Percentiles rank a stretch among this genome's conserved stretches.
phyloP scores from a whole-genome alignment of 1,140 invertebrate species.

The Xylocopa sonorina region DNA sequence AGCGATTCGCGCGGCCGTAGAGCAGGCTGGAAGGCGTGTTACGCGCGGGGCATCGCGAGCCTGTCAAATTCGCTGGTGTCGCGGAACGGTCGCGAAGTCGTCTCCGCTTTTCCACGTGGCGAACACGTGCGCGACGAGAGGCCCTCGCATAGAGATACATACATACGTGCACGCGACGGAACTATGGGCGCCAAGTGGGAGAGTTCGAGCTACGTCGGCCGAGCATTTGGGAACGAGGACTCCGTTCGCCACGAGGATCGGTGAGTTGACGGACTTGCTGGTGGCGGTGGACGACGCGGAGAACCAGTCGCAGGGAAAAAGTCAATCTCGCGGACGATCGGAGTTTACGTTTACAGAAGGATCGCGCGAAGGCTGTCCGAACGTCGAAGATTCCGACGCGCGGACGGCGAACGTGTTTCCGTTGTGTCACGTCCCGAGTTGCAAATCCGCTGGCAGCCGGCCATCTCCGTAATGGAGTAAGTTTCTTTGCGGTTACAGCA shows the following conservation, averaged over 20 bases:
- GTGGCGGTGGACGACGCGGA: too few species aligned
- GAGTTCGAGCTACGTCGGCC: slow-evolving; percentile 13
- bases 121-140: slow-evolving; percentile 56
- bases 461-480: slow-evolving; percentile 54
- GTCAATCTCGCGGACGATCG: too few species aligned
- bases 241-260: slow-evolving; percentile 4
- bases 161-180: not conserved
- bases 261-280: slow-evolving; percentile 42
- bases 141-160: too few species aligned
- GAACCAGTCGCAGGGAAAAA: too few species aligned
- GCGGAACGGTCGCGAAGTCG: not conserved
- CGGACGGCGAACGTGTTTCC: not conserved
- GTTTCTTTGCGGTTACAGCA: slow-evolving; percentile 39
- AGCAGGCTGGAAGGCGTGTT: slow-evolving; percentile 6
- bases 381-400: not conserved
- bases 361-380: not conserved
- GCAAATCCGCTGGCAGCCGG: slow-evolving; percentile 46
- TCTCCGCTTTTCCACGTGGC: slow-evolving; percentile 53
- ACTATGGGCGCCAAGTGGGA: slow-evolving; percentile 51
- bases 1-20: slow-evolving; percentile 44
- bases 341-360: not conserved
- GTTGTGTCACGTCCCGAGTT: slow-evolving; percentile 40
- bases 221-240: slow-evolving; percentile 37
- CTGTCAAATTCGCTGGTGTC: slow-evolving; percentile 13
- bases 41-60: slow-evolving; percentile 18